Base-by-base conservation (phyloP, 2,888 invertebrate species). In the Euplexia lucipara region DNA sequence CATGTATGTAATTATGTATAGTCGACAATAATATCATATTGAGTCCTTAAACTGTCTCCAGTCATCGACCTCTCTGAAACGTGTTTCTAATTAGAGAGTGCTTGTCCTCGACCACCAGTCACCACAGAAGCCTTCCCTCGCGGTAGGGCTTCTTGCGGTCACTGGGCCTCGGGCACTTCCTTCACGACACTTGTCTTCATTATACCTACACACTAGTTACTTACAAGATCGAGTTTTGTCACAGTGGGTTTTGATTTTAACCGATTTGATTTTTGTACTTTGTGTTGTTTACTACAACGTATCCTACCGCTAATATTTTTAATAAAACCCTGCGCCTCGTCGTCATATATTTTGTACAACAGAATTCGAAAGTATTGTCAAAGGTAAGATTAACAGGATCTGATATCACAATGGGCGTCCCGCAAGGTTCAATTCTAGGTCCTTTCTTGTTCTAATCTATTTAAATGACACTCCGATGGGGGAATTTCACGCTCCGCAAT, bases 141-240 rank as follows among this genome's bases (percentile, higher is more conserved):
- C 60, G 56, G 88, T 88, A 83, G 81, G 95, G 95, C 93, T 94
- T 94, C 94, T 88, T 93, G 95, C 86, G 95, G 95, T 95, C 88
- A 81, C 79, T 73, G 41, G 74, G 84, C 72, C 84, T 83, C 82
- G 81, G 80, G 86, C 85, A 80, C 88, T 92, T 93, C 93, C 94
- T 93, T 87, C 84, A 86, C 84, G 83, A 73, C 85, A 83, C 84
- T 87, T 81, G 79, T 70, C 83, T 83, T 82, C 65, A 20, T n/a
- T n/a, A 39, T 20, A 35, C 18, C n/a, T n/a, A 42, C 34, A 44
- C n/a, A 32, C 35, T 44, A 59, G 32, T n/a, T 64, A 51, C 30
- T 41, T 53, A 54, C 49, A 66, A 61, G 44, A 49, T 56, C 30
- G 44, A 48, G 45, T 26, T 69, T 47, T 54, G 47, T 47, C 35